Evolutionary conservation across 2,888 invertebrate species (phyloP).

Genomic region (Brachypterus glaber): DNA sequence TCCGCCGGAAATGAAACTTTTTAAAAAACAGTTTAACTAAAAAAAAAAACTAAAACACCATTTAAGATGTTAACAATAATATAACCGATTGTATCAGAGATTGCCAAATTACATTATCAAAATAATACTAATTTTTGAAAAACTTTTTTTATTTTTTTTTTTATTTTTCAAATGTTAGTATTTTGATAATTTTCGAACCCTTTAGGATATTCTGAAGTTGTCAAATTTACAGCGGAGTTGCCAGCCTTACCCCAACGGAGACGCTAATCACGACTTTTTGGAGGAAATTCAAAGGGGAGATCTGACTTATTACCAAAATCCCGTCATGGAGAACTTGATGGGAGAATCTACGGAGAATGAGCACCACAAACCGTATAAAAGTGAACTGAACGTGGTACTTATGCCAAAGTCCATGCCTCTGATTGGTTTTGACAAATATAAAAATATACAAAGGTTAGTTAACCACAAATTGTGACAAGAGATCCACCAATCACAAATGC

Average conservation of each 20-base stretch:
- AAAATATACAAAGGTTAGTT: conserved; percentile 30
- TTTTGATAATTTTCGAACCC: no score
- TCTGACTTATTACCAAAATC: conserved; percentile 17
- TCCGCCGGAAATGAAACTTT: no score
- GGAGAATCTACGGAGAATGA: conserved; percentile 11
- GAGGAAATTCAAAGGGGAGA: conserved; percentile 15
- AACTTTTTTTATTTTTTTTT: no score
- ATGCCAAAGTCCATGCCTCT: conserved; percentile 41
- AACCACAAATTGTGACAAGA: background rate
- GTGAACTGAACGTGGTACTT: conserved; percentile 38
- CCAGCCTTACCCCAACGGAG: conserved; percentile 8
- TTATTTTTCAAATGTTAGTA: no score
- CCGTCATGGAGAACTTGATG: conserved; percentile 13
- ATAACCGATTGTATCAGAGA: no score
- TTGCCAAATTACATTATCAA: no score
- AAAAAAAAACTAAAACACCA: no score
- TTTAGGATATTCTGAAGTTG: conserved; percentile 29
- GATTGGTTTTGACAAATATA: conserved; percentile 40
- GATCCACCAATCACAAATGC: no score
- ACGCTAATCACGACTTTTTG: conserved; percentile 9
- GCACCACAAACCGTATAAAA: conserved; percentile 34
- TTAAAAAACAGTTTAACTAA: no score
- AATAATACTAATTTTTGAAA: no score
- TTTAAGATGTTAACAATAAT: no score
- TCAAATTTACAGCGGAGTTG: conserved; percentile 28